Base-by-base conservation (phyloP, 2,888 invertebrate species). In the Endotricha flammealis region DNA sequence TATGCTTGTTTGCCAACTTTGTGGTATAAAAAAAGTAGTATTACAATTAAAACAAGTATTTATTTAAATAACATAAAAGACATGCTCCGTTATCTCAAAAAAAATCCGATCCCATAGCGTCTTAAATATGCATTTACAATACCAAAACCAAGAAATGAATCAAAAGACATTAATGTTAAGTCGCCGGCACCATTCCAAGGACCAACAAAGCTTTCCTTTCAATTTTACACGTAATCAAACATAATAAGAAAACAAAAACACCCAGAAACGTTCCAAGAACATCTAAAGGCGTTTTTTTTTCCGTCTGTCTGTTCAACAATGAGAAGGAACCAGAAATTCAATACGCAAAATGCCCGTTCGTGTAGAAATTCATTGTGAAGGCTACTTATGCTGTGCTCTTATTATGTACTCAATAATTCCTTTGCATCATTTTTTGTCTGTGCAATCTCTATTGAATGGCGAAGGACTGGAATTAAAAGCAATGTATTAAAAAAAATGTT, bases 241-340 rank as follows among this genome's bases (percentile, higher is more conserved):
- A 28, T 34, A 35, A 35, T 29, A 29, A 29, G 35, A 38, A 38
- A 36, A 37, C 33, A 36, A 36, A 40, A 38, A 29, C 24, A 39
- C 32, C 13, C 33, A 32, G 38, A 42, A 39, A 39, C 37, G 33
- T 54, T 48, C 55, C 35, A 30, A 42, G 55, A 56, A 53, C 41
- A 41, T 52, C 55, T 50, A 49, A 57, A 49, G 47, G 51, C 36
- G 46, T 49, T 53, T 46, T 52, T 56, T 50, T 48, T 38, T 36
- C 31, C 40, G 27, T 37, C 39, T 36, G 34, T 22, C 36, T 32
- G 41, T 39, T 36, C 36, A n/a, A 48, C 44, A 48, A 44, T 36
- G 30, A 38, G 22, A n/a, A 23, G 36, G 41, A 44, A 52, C 50
- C 46, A 63, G 68, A 69, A 67, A 72, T 53, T 63, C 63, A 67